Evolutionary conservation across 2,888 invertebrate species (phyloP).

Genomic region (Volucella zonaria): DNA sequence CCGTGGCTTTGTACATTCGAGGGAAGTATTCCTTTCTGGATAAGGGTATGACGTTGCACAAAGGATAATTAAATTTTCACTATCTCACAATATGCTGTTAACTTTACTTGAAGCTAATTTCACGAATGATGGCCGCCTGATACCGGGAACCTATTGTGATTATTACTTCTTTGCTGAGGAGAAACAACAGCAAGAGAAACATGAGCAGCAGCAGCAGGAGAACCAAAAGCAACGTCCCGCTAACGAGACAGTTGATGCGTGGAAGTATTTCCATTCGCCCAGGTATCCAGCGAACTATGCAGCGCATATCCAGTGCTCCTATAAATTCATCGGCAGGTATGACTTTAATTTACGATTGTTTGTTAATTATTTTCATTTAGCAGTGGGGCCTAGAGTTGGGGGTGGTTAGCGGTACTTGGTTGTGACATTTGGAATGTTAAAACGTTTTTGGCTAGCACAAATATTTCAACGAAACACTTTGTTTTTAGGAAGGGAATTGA

Average conservation of each 20-base stretch:
- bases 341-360: conserved; percentile 59
- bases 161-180: conserved; percentile 90
- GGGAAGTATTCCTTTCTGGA: conserved; percentile 66
- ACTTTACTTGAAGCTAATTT: conserved; percentile 87
- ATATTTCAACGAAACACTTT: not conserved
- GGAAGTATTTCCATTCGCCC: conserved; percentile 94
- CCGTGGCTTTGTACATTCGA: conserved; percentile 55
- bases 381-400: conserved; percentile 29
- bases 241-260: conserved; percentile 84
- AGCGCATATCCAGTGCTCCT: conserved; percentile 93
- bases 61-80: conserved; percentile 45
- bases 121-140: conserved; percentile 90
- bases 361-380: conserved; percentile 54
- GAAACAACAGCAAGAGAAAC: too few relatives aligned
- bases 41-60: conserved; percentile 43
- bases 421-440: not conserved
- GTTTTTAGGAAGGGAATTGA: not conserved
- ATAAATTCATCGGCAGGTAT: conserved; percentile 93
- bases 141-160: conserved; percentile 92
- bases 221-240: conserved; percentile 53
- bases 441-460: not conserved
- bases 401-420: not conserved
- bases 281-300: conserved; percentile 98
- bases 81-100: conserved; percentile 19
- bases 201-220: too few relatives aligned